These are phyloP conservation scores for Channa argus DNA, from an alignment of 2,113 vertebrate genomes.

Conservation along the genomic window DNA sequence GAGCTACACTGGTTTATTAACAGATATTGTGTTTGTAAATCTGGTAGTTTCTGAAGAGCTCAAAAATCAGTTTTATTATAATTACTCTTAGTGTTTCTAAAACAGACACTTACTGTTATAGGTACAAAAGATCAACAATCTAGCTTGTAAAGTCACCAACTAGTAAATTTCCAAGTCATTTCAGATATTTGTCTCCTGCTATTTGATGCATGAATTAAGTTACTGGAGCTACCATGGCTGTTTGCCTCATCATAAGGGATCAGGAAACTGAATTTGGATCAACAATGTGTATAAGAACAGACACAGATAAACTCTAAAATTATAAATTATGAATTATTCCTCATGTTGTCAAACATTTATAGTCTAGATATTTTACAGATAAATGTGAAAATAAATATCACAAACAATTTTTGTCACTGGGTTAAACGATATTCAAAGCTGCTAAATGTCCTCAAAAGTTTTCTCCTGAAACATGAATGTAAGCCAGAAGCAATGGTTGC, in stretches of 20 bases:
- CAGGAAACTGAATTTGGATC: background rate
- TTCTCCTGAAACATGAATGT: slow-evolving; percentile 29
- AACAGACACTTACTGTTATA: too few species aligned
- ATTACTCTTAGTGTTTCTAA: too few species aligned
- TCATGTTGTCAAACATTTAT: background rate
- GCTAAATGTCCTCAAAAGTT: background rate
- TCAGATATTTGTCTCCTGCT: slow-evolving; percentile 36
- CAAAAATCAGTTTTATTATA: too few species aligned
- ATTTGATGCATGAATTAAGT: slow-evolving; percentile 47
- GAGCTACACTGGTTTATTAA: too few species aligned
- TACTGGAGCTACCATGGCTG: slow-evolving; percentile 49
- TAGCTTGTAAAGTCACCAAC: background rate
- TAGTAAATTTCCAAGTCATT: slow-evolving; percentile 38
- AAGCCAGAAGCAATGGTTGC: slow-evolving; percentile 52
- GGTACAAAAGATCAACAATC: background rate
- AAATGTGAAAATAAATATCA: background rate
- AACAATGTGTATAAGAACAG: background rate
- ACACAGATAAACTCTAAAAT: background rate
- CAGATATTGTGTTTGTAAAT: too few species aligned
- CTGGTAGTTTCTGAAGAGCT: too few species aligned
- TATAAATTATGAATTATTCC: background rate
- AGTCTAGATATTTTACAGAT: background rate
- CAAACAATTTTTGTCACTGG: slow-evolving; percentile 10
- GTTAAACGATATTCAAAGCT: background rate
- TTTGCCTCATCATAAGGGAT: slow-evolving; percentile 36